These are phyloP conservation scores for Dryobotodes eremita DNA, from an alignment of 2,888 invertebrate species.

Conservation along the genomic window DNA sequence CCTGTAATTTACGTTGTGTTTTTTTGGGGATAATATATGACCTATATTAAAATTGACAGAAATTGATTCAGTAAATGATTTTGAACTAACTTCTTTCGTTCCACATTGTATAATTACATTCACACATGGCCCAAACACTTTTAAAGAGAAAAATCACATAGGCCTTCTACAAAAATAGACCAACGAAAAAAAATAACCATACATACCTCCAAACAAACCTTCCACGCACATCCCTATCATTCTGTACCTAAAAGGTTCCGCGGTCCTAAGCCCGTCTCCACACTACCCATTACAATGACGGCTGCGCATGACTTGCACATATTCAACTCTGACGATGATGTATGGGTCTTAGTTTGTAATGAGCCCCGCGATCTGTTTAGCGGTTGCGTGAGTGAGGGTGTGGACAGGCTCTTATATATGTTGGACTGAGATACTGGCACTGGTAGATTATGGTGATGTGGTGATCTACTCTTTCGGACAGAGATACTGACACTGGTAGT, in stretches of 20 bases:
- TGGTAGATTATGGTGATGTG: too few species aligned
- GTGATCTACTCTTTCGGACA: neutral
- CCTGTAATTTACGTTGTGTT: too few species aligned
- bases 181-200: neutral
- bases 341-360: constrained; percentile 80
- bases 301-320: constrained; percentile 80
- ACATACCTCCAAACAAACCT: constrained; percentile 16
- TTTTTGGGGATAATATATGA: too few species aligned
- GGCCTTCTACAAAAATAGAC: neutral
- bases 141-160: neutral
- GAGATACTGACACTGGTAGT: neutral
- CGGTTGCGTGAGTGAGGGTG: constrained; percentile 53
- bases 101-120: neutral
- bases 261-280: constrained; percentile 70
- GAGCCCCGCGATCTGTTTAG: constrained; percentile 73
- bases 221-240: constrained; percentile 33
- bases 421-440: neutral
- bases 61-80: too few species aligned
- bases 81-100: too few species aligned
- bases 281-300: constrained; percentile 54
- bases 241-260: constrained; percentile 39
- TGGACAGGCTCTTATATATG: constrained; percentile 15
- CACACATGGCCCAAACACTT: neutral
- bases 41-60: too few species aligned
- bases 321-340: constrained; percentile 80